Conservation (phyloP, 2,113 vertebrate genomes). For the Xenopus laevis region DNA sequence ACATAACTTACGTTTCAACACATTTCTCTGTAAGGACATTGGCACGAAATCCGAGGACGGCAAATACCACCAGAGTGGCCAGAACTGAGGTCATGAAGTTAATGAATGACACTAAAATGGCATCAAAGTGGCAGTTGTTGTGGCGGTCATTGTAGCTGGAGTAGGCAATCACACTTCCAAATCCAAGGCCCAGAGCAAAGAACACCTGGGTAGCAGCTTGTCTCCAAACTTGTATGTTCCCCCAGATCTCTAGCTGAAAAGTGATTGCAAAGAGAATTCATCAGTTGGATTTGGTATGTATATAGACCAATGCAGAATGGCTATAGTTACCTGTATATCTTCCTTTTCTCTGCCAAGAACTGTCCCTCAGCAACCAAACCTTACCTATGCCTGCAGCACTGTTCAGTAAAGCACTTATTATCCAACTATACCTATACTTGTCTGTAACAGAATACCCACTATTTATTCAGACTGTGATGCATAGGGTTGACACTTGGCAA, state of each 20-base stretch:
- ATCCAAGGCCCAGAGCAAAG: slow-evolving; percentile 74
- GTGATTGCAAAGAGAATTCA: background rate
- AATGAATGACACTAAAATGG: slow-evolving; percentile 64
- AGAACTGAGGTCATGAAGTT: slow-evolving; percentile 70
- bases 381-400: too few relatives aligned
- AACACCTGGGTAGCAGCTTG: slow-evolving; percentile 75
- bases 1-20: slow-evolving; percentile 39
- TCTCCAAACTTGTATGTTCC: slow-evolving; percentile 65
- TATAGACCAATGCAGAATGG: background rate
- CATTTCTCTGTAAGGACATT: slow-evolving; percentile 57
- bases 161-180: slow-evolving; percentile 73
- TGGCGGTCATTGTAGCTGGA: slow-evolving; percentile 70
- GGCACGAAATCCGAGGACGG: slow-evolving; percentile 74
- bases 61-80: slow-evolving; percentile 67
- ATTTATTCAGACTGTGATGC: too few relatives aligned
- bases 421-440: too few relatives aligned
- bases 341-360: background rate
- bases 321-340: background rate
- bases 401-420: too few relatives aligned
- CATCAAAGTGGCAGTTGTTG: slow-evolving; percentile 77
- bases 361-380: too few relatives aligned
- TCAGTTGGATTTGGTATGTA: background rate
- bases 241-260: slow-evolving; percentile 64
- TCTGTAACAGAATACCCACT: too few relatives aligned
- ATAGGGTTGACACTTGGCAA: too few relatives aligned